Evolutionary conservation across 2,113 vertebrate species (phyloP), one percentile per base, ranked within the genome.

Genomic region (Lasiurus cinereus): DNA sequence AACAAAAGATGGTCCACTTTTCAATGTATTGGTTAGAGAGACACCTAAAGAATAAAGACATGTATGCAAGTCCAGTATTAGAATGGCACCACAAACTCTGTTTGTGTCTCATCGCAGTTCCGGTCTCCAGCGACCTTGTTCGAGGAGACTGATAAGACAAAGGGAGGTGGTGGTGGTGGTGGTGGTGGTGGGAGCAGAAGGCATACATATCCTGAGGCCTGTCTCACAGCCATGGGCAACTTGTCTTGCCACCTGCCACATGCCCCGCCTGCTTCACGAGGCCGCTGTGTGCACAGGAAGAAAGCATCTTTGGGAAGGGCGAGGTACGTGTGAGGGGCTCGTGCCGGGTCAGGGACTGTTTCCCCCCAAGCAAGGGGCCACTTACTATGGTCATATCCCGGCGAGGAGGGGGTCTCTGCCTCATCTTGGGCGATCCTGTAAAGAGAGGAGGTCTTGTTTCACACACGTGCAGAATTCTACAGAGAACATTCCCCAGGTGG

Each of bases 361-460:
- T 33, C 52, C 50, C 72, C 31, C 8, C 50, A 0, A 22, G 33
- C 33, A 62, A 72, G 46, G 8, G 29, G 70, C 29, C 67, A 99
- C 99, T 99, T 98, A 99, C 99, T 91, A 99, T 99, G 95, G 99
- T 99, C 90, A 99, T 99, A 97, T 99, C 99, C 96, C 99, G 98
- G 76, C 99, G 99, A 93, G 99, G 99, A 96, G 99, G 99, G 15
- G 99, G 99, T 97, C 99, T 98, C 97, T 99, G 99, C 97, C 99
- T 98, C 94, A 98, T 98, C 97, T 98, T 99, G 73, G 98, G 98
- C 3, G 98, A 98, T 97, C 99, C 99, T 99, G 97, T 29, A 62
- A 92, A 96, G 64, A 97, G 96, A 98, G 0, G 36, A 97, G 95
- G 96, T 15, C 84, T 94, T n/a, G 39, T 72, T 78, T 56, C 64